Conservation (phyloP, 2,113 vertebrate genomes). For the Neoarius graeffei region DNA sequence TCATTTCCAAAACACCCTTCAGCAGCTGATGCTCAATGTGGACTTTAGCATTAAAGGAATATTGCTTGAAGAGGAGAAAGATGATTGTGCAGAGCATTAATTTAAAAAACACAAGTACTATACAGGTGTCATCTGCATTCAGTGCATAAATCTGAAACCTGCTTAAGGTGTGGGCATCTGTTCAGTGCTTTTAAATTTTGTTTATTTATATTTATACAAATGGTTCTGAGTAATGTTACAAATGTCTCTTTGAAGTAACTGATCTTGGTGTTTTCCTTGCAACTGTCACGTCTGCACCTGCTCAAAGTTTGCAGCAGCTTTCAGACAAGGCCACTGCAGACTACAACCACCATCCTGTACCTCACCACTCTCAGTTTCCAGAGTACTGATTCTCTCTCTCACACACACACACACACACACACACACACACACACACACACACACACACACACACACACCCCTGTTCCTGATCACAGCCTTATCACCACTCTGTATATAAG, state of each 20-base stretch:
- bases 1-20: constrained; percentile 34
- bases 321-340: too few species aligned
- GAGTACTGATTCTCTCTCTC: too few species aligned
- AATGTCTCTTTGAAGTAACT: not conserved
- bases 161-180: not conserved
- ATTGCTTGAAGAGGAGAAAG: constrained; percentile 22
- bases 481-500: too few species aligned
- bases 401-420: too few species aligned
- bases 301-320: too few species aligned
- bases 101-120: not conserved
- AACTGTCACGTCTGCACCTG: not conserved
- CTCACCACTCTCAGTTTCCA: too few species aligned
- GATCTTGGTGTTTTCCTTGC: not conserved
- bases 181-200: not conserved
- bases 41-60: constrained; percentile 25
- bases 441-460: too few species aligned
- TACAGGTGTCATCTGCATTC: not conserved
- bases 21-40: constrained; percentile 18
- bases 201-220: not conserved
- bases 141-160: not conserved
- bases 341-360: too few species aligned
- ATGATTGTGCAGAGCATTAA: not conserved
- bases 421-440: too few species aligned
- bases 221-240: not conserved
- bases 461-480: too few species aligned